Evolutionary conservation across 2,888 invertebrate genomes (phyloP), one percentile per base, ranked within the genome.

Genomic region (Epinotia demarniana): DNA sequence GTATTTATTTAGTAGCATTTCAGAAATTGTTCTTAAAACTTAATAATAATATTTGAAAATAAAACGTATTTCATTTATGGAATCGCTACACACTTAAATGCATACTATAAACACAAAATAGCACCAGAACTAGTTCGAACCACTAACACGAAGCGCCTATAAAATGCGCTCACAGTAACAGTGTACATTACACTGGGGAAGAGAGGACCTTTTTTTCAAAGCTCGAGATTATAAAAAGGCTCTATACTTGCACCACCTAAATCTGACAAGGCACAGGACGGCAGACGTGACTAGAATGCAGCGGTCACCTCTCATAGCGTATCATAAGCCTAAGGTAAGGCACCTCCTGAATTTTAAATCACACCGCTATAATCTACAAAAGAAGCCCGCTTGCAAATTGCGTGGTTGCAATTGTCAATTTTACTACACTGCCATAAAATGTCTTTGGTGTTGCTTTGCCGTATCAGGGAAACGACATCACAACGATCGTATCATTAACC

Each of bases 281-380:
- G 80, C 77, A 80, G 78, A 91, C 93, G 92, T 92, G 92, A 91
- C 85, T 73, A 77, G 90, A 91, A 92, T 92, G 77, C 76, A 68
- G 76, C 79, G 84, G 87, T 85, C 85, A 85, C 79, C 79, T 81
- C 57, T 79, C 78, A 77, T 80, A 81, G 79, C 83, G 83, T 89
- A 90, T 89, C 87, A 89, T 90, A 91, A 90, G 89, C 86, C 85
- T 81, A 81, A 84, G 82, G 82, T 82, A 81, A 82, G 77, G 81
- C 85, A 85, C 83, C 82, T 77, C 81, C 84, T 81, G 92, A 92
- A 93, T 92, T 88, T 87, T 84, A 90, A 92, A 89, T 84, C 81
- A 85, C 81, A 80, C 78, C 80, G 79, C 72, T 80, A 79, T 79
- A 83, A 81, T 82, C 82, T 82, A 82, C 82, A 85, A 86, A 78